Evolutionary conservation across 2,888 invertebrate genomes (phyloP).

Genomic region (Mesorhabditis belari): DNA sequence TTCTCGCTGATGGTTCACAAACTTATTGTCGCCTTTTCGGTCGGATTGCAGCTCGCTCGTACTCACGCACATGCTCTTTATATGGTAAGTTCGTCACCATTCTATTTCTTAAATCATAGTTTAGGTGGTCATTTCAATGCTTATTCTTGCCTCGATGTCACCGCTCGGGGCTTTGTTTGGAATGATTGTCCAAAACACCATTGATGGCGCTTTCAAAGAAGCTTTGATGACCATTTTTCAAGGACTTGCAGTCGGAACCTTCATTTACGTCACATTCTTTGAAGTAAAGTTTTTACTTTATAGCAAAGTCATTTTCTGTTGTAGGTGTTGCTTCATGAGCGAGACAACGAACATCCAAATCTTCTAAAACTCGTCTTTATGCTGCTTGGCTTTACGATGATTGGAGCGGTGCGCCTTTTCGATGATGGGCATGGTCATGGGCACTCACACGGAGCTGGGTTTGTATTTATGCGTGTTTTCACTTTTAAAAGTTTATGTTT

Average conservation of each 20-base stretch:
- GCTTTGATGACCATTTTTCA: constrained; percentile 59
- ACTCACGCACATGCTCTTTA: constrained; percentile 51
- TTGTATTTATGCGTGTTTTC: no score
- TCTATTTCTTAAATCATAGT: background rate
- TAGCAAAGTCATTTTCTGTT: background rate
- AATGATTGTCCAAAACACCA: constrained; percentile 30
- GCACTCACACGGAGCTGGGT: constrained; percentile 2
- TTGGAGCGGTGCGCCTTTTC: constrained; percentile 41
- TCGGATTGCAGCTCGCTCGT: constrained; percentile 57
- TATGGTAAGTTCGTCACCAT: constrained; percentile 29
- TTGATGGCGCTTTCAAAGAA: constrained; percentile 16
- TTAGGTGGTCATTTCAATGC: constrained; percentile 38
- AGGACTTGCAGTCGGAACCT: constrained; percentile 83
- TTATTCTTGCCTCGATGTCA: constrained; percentile 63
- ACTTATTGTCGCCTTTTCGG: constrained; percentile 61
- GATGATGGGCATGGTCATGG: constrained; percentile 12
- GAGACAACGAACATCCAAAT: constrained; percentile 53
- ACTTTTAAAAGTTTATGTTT: no score
- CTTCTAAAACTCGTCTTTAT: constrained; percentile 46
- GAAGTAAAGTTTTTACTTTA: constrained; percentile 66
- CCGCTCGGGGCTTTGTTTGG: constrained; percentile 61
- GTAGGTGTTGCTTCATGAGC: constrained; percentile 57
- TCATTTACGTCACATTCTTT: constrained; percentile 89
- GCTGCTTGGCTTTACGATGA: constrained; percentile 46
- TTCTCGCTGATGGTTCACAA: constrained; percentile 50